These are phyloP conservation scores for Smithornis capensis DNA, from an alignment of 2,113 vertebrate genomes.

Conservation along the genomic window DNA sequence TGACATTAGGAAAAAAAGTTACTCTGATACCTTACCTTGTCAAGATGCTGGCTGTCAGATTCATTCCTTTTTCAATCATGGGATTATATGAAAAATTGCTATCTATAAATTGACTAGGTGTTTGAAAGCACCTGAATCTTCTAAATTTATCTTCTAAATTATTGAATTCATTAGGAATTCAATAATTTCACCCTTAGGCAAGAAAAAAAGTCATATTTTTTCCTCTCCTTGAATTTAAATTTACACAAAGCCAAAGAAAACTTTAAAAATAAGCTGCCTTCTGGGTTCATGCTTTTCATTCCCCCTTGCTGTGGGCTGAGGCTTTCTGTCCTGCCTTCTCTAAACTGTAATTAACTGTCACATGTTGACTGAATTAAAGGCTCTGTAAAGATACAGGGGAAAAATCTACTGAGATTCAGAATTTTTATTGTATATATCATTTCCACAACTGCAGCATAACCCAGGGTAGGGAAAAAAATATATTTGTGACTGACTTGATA, in stretches of 20 bases:
- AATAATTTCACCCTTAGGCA: slow-evolving; percentile 17
- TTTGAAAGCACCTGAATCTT: slow-evolving; percentile 24
- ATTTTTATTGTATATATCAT: neutral
- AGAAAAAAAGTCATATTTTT: neutral
- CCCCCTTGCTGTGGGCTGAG: neutral
- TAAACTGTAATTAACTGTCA: neutral
- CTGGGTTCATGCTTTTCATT: neutral
- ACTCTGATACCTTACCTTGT: neutral
- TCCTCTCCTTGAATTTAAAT: neutral
- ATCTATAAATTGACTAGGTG: slow-evolving; percentile 30
- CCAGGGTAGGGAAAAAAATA: neutral
- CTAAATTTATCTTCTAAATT: slow-evolving; percentile 4
- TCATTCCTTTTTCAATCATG: slow-evolving; percentile 11
- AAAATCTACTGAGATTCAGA: neutral
- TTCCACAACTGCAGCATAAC: neutral
- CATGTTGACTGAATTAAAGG: neutral
- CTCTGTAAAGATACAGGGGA: neutral
- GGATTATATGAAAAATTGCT: slow-evolving; percentile 11
- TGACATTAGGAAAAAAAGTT: neutral
- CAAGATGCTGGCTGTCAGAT: neutral
- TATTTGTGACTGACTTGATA: neutral
- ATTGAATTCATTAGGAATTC: neutral
- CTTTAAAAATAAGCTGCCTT: neutral
- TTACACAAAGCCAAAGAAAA: neutral
- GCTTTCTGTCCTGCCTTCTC: neutral